Conservation (phyloP, 2,113 vertebrate species). For the Polypterus senegalus region DNA sequence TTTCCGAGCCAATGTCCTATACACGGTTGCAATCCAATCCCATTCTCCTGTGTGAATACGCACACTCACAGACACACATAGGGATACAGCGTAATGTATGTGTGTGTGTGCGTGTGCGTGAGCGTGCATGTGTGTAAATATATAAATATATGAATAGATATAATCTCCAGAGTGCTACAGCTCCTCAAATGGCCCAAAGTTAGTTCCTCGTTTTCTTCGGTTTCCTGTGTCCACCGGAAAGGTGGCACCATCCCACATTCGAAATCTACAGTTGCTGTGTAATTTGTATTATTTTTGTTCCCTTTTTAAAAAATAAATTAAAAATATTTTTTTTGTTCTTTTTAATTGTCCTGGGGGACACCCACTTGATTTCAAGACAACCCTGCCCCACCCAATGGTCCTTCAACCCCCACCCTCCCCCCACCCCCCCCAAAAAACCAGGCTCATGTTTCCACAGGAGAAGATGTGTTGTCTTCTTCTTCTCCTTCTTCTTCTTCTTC, state of each 20-base stretch:
- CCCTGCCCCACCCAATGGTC: neutral
- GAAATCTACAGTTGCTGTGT: slow-evolving; percentile 70
- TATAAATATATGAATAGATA: slow-evolving; percentile 21
- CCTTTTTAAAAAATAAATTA: slow-evolving; percentile 61
- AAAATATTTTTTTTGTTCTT: slow-evolving; percentile 49
- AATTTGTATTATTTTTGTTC: slow-evolving; percentile 45
- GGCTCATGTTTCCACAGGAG: slow-evolving; percentile 57
- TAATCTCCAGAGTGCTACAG: slow-evolving; percentile 50
- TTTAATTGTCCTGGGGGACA: neutral
- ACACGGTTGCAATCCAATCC: slow-evolving; percentile 18
- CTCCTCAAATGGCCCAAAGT: slow-evolving; percentile 33
- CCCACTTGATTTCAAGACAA: slow-evolving; percentile 6
- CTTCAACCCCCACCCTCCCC: neutral
- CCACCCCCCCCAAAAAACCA: neutral
- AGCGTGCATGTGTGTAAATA: slow-evolving; percentile 19
- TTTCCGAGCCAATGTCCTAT: slow-evolving; percentile 26
- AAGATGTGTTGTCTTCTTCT: slow-evolving; percentile 52
- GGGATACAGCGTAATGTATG: slow-evolving; percentile 8
- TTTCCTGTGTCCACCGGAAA: slow-evolving; percentile 29
- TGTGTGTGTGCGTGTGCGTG: slow-evolving; percentile 18
- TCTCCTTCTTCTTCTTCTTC: slow-evolving; percentile 45
- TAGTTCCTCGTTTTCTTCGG: slow-evolving; percentile 29
- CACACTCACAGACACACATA: slow-evolving; percentile 4
- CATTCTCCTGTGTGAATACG: slow-evolving; percentile 16
- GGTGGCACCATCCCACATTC: slow-evolving; percentile 32